A percentile compares a stretch with the other conserved stretches of the same genome.
Evolutionary conservation across 2,888 invertebrate species (phyloP).

Genomic region (Andrena trimmerana): DNA sequence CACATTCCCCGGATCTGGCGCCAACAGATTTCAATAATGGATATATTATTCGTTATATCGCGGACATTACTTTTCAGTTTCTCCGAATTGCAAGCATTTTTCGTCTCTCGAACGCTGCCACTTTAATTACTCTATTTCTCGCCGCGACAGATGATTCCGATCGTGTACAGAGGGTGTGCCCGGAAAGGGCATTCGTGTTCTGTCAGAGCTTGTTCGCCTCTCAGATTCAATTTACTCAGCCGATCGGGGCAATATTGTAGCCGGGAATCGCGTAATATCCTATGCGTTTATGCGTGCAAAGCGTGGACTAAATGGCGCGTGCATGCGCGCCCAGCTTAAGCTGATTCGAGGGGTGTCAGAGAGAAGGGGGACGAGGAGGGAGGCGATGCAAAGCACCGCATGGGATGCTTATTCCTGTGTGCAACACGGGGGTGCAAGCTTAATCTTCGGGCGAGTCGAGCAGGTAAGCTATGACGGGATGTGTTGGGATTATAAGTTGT

Average conservation of each 20-base stretch:
- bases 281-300: conserved; percentile 48
- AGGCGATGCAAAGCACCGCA: conserved; percentile 27
- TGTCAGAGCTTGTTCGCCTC: conserved; percentile 23
- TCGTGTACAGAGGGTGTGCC: conserved; percentile 10
- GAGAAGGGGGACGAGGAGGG: conserved; percentile 16
- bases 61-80: too few species aligned
- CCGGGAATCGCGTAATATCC: conserved; percentile 40
- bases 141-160: conserved; percentile 6
- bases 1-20: too few species aligned
- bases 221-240: conserved; percentile 48
- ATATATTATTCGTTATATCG: too few species aligned
- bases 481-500: conserved; percentile 81
- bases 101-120: not conserved
- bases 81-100: not conserved
- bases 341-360: conserved; percentile 49
- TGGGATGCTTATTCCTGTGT: conserved; percentile 49
- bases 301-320: conserved; percentile 75
- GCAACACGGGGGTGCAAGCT: conserved; percentile 68
- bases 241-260: conserved; percentile 52
- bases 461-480: conserved; percentile 80
- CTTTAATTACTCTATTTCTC: conserved; percentile 19
- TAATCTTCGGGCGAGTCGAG: conserved; percentile 78
- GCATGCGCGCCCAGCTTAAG: conserved; percentile 71
- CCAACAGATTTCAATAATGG: too few species aligned
- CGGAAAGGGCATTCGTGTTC: conserved; percentile 13